These are phyloP conservation scores for Pseudomyrmex cubaensis DNA, from an alignment of 1,140 invertebrate species.

Conservation along the genomic window DNA sequence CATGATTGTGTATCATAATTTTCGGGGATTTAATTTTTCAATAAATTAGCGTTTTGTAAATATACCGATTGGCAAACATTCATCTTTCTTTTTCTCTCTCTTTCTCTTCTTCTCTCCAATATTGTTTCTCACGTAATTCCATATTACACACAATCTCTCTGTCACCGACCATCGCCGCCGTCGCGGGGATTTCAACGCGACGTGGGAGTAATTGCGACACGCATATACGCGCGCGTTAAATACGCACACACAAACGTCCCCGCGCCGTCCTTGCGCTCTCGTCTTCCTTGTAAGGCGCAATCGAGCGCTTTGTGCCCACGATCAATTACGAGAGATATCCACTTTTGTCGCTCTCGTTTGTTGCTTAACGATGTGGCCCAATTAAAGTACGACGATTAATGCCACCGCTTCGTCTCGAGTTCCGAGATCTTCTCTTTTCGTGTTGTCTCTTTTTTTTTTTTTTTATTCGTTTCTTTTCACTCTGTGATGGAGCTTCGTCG, in stretches of 20 bases:
- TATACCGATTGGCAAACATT: neutral
- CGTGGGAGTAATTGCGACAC: constrained; percentile 75
- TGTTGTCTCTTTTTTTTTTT: neutral
- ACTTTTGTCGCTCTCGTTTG: constrained; percentile 67
- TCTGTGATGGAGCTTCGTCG: constrained; percentile 25
- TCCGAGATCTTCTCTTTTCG: constrained; percentile 37
- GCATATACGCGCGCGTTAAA: constrained; percentile 21
- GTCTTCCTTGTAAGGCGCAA: constrained; percentile 73
- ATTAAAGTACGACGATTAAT: constrained; percentile 71
- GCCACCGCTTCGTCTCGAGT: constrained; percentile 25
- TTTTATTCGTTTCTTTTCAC: neutral
- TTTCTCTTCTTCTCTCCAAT: neutral
- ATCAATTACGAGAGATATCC: constrained; percentile 72
- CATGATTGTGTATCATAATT: neutral
- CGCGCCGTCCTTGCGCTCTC: constrained; percentile 70
- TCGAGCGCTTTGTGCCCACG: constrained; percentile 60
- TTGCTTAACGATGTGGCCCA: constrained; percentile 69
- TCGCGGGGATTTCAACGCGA: constrained; percentile 66
- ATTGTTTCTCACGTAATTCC: constrained; percentile 18
- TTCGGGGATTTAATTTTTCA: neutral
- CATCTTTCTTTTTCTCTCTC: neutral
- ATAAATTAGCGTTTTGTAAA: neutral
- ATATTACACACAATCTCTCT: neutral
- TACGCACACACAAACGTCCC: constrained; percentile 30
- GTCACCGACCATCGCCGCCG: constrained; percentile 37